Percentiles rank a stretch among this genome's conserved stretches.
Conservation (phyloP, 1,140 invertebrate genomes). For the Dinoponera quadriceps region DNA sequence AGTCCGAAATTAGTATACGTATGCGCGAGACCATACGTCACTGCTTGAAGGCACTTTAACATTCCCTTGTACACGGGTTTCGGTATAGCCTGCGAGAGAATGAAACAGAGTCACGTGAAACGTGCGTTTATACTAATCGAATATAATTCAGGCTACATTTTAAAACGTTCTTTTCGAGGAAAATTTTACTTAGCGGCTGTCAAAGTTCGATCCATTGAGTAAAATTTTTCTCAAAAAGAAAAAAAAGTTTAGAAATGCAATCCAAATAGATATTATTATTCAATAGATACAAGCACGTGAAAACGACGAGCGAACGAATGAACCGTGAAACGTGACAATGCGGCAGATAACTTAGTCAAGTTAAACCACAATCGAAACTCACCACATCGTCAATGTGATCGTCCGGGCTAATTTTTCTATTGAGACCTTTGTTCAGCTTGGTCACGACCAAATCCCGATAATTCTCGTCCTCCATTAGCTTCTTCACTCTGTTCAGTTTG, state of each 20-base stretch:
- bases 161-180: too few species aligned
- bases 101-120: constrained; percentile 19
- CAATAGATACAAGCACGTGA: too few species aligned
- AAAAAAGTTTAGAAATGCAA: too few species aligned
- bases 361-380: constrained; percentile 81
- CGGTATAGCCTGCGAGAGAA: constrained; percentile 90
- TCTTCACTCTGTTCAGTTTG: constrained; percentile 96
- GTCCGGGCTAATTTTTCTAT: constrained; percentile 96
- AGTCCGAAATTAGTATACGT: constrained; percentile 97
- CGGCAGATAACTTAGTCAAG: not conserved
- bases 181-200: too few species aligned
- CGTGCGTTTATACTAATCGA: constrained; percentile 2
- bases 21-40: constrained; percentile 95
- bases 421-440: constrained; percentile 97
- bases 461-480: constrained; percentile 99
- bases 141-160: too few species aligned
- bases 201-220: too few species aligned
- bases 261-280: not conserved
- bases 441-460: constrained; percentile 98
- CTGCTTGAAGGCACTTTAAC: constrained; percentile 95
- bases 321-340: not conserved
- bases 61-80: constrained; percentile 98
- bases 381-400: constrained; percentile 99
- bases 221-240: too few species aligned
- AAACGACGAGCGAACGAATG: not conserved